Percentiles rank a stretch among this genome's conserved stretches.
These are phyloP conservation scores for Acrobasis consociella DNA, from an alignment of 2,888 invertebrate genomes.

Conservation along the genomic window DNA sequence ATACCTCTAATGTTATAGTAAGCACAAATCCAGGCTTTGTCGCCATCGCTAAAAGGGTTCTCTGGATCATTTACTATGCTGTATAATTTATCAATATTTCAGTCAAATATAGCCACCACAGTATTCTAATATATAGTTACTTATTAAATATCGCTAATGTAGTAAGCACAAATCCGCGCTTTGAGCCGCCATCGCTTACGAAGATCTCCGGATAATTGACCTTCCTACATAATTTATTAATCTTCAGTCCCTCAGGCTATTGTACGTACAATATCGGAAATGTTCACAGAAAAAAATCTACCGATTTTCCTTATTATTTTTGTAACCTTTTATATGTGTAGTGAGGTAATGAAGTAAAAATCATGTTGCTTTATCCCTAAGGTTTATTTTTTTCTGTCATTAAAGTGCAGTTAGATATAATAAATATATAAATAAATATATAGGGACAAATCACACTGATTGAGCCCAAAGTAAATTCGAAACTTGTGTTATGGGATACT, in stretches of 20 bases:
- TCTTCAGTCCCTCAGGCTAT: constrained; percentile 25
- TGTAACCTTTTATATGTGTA: neutral
- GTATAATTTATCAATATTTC: constrained; percentile 31
- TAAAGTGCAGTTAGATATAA: no score
- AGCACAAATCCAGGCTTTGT: neutral
- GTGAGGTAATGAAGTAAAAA: neutral
- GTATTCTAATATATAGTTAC: no score
- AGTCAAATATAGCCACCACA: no score
- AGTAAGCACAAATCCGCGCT: constrained; percentile 54
- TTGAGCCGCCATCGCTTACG: constrained; percentile 41
- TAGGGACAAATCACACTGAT: no score
- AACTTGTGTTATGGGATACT: no score
- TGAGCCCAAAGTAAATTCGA: no score
- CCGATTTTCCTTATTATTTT: constrained; percentile 2
- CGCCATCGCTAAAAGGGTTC: neutral
- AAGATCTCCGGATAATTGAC: constrained; percentile 45
- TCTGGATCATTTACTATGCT: neutral
- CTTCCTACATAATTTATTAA: constrained; percentile 41
- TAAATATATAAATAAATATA: no score
- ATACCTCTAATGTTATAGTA: no score
- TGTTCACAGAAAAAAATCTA: neutral
- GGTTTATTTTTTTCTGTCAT: constrained; percentile 1
- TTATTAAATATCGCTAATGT: constrained; percentile 53
- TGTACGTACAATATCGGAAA: constrained; percentile 10
- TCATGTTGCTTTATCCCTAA: neutral